These are phyloP conservation scores for Platygyra sinensis DNA, from an alignment of 64 coral and sea anemone genomes.

Conservation along the genomic window DNA sequence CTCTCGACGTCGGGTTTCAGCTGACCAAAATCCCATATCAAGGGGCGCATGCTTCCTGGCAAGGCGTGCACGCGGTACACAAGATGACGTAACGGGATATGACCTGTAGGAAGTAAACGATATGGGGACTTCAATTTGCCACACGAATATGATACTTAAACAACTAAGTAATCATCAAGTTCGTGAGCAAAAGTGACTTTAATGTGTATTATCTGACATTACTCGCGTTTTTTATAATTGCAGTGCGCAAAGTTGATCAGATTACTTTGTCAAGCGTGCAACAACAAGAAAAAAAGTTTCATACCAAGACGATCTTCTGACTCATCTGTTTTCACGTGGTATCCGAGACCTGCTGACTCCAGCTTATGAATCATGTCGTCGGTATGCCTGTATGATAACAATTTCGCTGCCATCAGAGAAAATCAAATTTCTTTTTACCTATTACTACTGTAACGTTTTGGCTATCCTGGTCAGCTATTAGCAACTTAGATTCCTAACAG, in stretches of 20 bases:
- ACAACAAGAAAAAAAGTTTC: not conserved
- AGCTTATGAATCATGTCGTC: slow-evolving; percentile 91
- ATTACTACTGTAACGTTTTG: too few relatives aligned
- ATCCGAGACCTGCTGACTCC: slow-evolving; percentile 91
- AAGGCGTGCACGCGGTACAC: slow-evolving; percentile 78
- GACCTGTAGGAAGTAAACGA: slow-evolving; percentile 7
- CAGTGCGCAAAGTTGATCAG: not conserved
- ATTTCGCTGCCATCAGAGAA: not conserved
- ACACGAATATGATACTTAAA: not conserved
- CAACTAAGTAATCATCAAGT: not conserved
- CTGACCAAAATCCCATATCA: slow-evolving; percentile 63
- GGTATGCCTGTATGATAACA: slow-evolving; percentile 66
- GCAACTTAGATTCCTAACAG: too few relatives aligned
- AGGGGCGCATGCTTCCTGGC: slow-evolving; percentile 62
- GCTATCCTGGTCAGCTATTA: too few relatives aligned
- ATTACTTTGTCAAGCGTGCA: too few relatives aligned
- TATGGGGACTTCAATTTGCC: too few relatives aligned
- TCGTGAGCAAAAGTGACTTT: too few relatives aligned
- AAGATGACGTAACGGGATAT: slow-evolving; percentile 73
- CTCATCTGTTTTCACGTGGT: slow-evolving; percentile 78
- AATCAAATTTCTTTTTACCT: not conserved
- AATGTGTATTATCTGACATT: too few relatives aligned
- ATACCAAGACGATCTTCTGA: slow-evolving; percentile 84
- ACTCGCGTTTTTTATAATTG: too few relatives aligned
- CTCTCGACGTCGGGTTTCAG: slow-evolving; percentile 38